phyloP scores from a whole-genome alignment of 2,113 vertebrate genomes.

The Colossoma macropomum region DNA sequence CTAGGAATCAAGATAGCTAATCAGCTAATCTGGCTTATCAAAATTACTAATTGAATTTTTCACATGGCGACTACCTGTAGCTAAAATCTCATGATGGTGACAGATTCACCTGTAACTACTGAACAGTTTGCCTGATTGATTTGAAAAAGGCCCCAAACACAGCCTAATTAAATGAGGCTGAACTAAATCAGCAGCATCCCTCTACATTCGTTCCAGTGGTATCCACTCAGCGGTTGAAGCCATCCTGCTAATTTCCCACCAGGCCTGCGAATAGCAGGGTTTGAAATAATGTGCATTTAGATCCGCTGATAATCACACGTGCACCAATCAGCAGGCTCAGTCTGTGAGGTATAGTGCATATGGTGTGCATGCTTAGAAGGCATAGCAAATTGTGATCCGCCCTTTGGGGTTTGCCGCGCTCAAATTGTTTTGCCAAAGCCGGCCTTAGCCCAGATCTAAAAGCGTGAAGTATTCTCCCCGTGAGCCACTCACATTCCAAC shows the following conservation, averaged over 20 bases:
- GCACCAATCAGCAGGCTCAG: neutral
- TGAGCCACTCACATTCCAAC: neutral
- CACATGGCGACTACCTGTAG: neutral
- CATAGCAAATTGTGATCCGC: neutral
- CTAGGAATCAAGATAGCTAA: too few relatives aligned
- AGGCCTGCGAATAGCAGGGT: neutral
- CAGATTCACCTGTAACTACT: neutral
- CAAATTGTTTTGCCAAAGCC: slow-evolving; percentile 2
- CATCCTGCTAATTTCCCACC: neutral
- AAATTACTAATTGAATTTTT: too few relatives aligned
- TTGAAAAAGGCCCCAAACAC: neutral
- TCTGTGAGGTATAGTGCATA: neutral
- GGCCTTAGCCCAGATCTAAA: neutral
- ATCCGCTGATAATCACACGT: slow-evolving; percentile 7
- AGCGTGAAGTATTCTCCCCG: neutral
- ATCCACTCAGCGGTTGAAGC: neutral
- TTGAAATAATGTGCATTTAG: neutral
- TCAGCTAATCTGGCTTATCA: too few relatives aligned
- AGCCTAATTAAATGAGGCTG: slow-evolving; percentile 4
- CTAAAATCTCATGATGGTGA: too few relatives aligned
- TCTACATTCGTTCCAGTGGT: neutral
- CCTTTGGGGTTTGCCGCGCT: neutral
- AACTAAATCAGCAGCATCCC: neutral
- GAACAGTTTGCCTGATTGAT: neutral
- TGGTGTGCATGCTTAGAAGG: neutral